Evolutionary conservation across 2,888 invertebrate genomes (phyloP), one percentile per base, ranked within the genome.

Genomic region (Desoria tigrina): DNA sequence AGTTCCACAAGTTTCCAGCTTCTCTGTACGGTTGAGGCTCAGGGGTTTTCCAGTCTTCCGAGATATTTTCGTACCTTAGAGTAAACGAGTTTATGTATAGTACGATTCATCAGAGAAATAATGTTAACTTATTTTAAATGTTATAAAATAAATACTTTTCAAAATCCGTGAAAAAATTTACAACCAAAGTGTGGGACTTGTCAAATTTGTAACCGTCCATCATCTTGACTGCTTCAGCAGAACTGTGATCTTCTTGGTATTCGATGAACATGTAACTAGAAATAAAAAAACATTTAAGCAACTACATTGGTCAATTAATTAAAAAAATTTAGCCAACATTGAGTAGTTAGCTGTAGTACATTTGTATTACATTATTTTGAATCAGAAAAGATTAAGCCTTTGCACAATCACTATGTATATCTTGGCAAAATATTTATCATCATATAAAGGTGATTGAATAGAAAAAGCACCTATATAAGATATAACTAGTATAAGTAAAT

Each of bases 81-180:
- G 73, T 78, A n/a, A n/a, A n/a, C n/a, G n/a, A n/a, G n/a, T n/a
- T n/a, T n/a, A n/a, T 1, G 16, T 39, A 39, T 39, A n/a, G n/a
- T n/a, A n/a, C n/a, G n/a, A n/a, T n/a, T n/a, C n/a, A n/a, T n/a
- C n/a, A n/a, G n/a, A n/a, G n/a, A n/a, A n/a, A n/a, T 11, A 32
- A 32, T 32, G 32, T 32, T 32, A 11, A 32, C 4, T 32, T 32
- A 32, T 11, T 32, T 21, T 23, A 27, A 42, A 63, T 14, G 16
- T 16, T 24, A 42, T 1, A 50, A 23, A 42, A 65, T 4, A 14
- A 32, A 55, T 55, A 91, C 87, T 95, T 97, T 77, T 90, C 89
- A 80, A 96, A 95, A 80, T 98, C 97, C 0, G 94, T 92, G 81
- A 97, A 95, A 61, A 94, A 83, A 81, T 96, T 97, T 53, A 95